Base-by-base conservation (phyloP, 1,140 invertebrate genomes). In the Drosophila mauritiana region DNA sequence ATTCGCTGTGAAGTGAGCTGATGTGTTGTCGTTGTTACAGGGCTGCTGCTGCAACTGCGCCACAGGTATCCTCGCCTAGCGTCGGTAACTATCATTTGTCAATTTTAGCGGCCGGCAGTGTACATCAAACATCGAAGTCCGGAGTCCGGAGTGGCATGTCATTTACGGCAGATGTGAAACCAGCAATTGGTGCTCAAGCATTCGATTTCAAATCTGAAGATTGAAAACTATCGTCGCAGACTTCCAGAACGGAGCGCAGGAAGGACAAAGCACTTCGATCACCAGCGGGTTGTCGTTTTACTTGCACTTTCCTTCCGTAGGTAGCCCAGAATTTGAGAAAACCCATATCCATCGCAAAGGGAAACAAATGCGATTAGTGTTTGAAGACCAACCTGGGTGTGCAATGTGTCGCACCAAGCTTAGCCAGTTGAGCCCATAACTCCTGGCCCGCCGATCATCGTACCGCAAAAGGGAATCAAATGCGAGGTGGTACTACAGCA, bases 361-460 rank as follows among this genome's bases (percentile, higher is more conserved):
- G 84, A 89, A 89, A 84, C 84, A 89, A 89, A 80, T 83, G 84
- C 84, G 84, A 89, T 89, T 84, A 90, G 84, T 89, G 84, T 89
- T 84, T 77, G 77, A 89, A 80, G 83, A 76, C 72, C 49, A 62
- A 73, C 73, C 85, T 73, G 67, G 72, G 75, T 72, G 67, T 57
- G 43, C 59, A 49, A 37, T 65, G 80, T 15, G 78, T 67, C 59
- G 57, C 43, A 67, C 68, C 70, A 64, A 45, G 83, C 78, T 88
- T 53, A 49, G 84, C 83, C 83, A 88, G 83, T 88, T 88, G 83
- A 88, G 83, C 61, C 72, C 80, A 64, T 72, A 83, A 89, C 83
- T 88, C 83, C 83, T 88, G 83, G 83, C 86, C 62, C 79, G 72
- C 49, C 83, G 79, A 76, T 89, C 83, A 88, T 43, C 83, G 82